Conservation (phyloP, 2,113 vertebrate species). For the Columbina picui region DNA sequence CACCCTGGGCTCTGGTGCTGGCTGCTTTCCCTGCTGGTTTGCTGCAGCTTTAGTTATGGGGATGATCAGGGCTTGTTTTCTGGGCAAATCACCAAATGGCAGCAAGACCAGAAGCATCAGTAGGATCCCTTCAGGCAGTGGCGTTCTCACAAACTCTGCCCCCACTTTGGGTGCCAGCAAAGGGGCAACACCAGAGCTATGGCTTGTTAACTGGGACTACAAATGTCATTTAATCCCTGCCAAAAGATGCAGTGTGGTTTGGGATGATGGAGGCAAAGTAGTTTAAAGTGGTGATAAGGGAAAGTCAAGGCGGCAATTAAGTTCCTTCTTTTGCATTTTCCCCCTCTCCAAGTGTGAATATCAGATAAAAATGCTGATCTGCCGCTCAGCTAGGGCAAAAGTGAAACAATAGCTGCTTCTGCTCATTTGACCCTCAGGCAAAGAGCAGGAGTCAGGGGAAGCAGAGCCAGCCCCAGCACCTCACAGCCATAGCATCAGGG, state of each 20-base stretch:
- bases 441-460: neutral
- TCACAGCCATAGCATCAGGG: neutral
- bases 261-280: neutral
- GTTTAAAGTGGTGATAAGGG: neutral
- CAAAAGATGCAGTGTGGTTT: neutral
- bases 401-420: neutral
- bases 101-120: accelerated
- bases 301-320: neutral
- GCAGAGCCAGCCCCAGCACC: neutral
- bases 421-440: neutral
- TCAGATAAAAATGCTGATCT: neutral
- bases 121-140: neutral
- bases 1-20: neutral
- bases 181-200: neutral
- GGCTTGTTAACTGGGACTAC: neutral
- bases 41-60: neutral
- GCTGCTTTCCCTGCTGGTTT: neutral
- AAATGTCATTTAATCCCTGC: neutral
- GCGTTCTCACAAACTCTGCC: neutral
- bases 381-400: neutral
- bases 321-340: neutral
- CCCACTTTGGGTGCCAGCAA: neutral
- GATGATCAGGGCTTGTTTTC: neutral
- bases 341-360: neutral
- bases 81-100: neutral